phyloP scores from a whole-genome alignment of 37 sponge, comb jelly and placozoan genomes.

The Chondrilla cf. caribensis region DNA sequence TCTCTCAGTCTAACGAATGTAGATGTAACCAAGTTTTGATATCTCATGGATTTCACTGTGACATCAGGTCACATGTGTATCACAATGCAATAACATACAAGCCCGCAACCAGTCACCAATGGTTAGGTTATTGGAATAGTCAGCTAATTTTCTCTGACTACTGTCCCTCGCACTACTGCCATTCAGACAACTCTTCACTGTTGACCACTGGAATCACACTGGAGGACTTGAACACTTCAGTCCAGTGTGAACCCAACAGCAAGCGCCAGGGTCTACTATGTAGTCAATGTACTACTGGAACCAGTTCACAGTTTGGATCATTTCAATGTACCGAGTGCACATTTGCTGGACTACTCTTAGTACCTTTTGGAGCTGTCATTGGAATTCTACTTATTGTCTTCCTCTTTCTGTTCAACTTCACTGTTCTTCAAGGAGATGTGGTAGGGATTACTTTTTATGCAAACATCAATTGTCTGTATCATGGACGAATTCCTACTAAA shows the following conservation, averaged over 20 bases:
- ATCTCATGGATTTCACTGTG: too few relatives aligned
- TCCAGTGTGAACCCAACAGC: not conserved
- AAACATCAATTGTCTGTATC: conserved; percentile 30
- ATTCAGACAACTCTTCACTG: not conserved
- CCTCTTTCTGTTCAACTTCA: conserved; percentile 30
- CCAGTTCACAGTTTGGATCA: conserved; percentile 31
- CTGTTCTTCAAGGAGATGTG: conserved; percentile 34
- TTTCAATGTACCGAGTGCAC: conserved; percentile 24
- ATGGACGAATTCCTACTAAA: not conserved
- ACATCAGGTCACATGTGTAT: too few relatives aligned
- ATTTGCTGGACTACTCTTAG: conserved; percentile 1
- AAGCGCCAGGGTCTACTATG: conserved; percentile 34
- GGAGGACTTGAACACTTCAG: not conserved
- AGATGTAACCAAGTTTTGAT: too few relatives aligned
- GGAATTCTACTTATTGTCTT: conserved; percentile 34
- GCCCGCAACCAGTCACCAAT: not conserved
- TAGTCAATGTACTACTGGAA: conserved; percentile 29
- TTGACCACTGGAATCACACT: not conserved
- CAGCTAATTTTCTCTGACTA: not conserved
- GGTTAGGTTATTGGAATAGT: not conserved
- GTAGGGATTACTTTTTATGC: conserved; percentile 46
- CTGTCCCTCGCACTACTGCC: conserved; percentile 1
- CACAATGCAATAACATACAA: too few relatives aligned
- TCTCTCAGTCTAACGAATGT: too few relatives aligned
- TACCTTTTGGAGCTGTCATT: not conserved